These are phyloP conservation scores for Phlogophora meticulosa DNA, from an alignment of 2,888 invertebrate species.

Conservation along the genomic window DNA sequence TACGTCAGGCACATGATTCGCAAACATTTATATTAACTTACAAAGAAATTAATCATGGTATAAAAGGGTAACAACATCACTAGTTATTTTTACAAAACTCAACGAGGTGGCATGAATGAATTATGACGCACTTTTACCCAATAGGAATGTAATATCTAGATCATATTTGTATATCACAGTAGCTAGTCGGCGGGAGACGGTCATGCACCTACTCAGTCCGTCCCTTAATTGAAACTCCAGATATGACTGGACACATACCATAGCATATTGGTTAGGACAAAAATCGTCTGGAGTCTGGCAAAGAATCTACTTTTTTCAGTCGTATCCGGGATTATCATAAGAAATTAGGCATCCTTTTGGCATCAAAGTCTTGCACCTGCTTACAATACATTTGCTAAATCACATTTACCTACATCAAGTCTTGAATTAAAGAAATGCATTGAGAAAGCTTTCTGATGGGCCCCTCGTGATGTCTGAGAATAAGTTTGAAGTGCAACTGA, in stretches of 20 bases:
- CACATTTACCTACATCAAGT: too few species aligned
- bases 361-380: too few species aligned
- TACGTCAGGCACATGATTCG: conserved; percentile 22
- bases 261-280: too few species aligned
- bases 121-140: conserved; percentile 41
- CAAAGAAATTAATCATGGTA: conserved; percentile 52
- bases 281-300: not conserved
- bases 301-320: not conserved
- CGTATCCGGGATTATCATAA: too few species aligned
- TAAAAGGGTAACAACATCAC: conserved; percentile 22
- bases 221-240: not conserved
- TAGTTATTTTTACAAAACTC: conserved; percentile 49
- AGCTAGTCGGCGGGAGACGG: not conserved
- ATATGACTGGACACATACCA: too few species aligned
- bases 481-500: too few species aligned
- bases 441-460: too few species aligned
- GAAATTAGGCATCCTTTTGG: too few species aligned
- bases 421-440: too few species aligned
- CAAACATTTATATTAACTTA: conserved; percentile 38
- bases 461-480: too few species aligned
- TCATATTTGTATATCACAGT: not conserved
- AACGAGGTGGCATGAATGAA: conserved; percentile 47
- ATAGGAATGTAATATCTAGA: conserved; percentile 33
- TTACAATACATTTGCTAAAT: too few species aligned
- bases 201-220: not conserved